Conservation (phyloP, 2,888 invertebrate species). For the Leptopilina myrica region DNA sequence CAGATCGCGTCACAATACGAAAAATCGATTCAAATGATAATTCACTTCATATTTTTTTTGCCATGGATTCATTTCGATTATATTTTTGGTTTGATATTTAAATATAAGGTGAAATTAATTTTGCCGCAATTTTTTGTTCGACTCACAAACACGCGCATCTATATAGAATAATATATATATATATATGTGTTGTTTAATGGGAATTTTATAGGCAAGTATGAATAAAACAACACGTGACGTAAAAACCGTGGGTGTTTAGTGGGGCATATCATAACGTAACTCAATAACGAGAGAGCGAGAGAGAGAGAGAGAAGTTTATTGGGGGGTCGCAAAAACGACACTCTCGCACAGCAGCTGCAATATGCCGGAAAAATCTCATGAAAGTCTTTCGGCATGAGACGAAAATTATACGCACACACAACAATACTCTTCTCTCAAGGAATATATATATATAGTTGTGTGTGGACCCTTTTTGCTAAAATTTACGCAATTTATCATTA, state of each 20-base stretch:
- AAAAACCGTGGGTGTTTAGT: slow-evolving; percentile 74
- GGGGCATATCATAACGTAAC: slow-evolving; percentile 69
- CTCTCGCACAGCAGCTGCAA: slow-evolving; percentile 61
- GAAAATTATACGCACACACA: not conserved
- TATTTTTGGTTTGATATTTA: not conserved
- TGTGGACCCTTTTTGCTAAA: not conserved
- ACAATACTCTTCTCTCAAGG: not conserved
- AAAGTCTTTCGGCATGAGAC: slow-evolving; percentile 59
- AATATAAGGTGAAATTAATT: not conserved
- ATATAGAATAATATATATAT: too few relatives aligned
- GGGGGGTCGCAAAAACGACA: slow-evolving; percentile 64
- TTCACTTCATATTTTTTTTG: too few relatives aligned
- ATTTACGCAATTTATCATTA: slow-evolving; percentile 3
- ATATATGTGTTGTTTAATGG: slow-evolving; percentile 50
- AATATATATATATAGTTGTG: not conserved
- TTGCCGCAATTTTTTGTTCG: not conserved
- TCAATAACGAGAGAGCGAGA: slow-evolving; percentile 55
- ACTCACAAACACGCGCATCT: not conserved
- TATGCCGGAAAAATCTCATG: slow-evolving; percentile 66
- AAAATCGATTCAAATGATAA: too few relatives aligned
- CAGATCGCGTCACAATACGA: too few relatives aligned
- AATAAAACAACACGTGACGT: slow-evolving; percentile 70
- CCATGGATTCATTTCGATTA: not conserved
- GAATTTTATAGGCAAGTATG: slow-evolving; percentile 63
- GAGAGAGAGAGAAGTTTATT: slow-evolving; percentile 46